These are phyloP conservation scores for Myzus persicae DNA, from an alignment of 1,140 invertebrate genomes.

Conservation along the genomic window DNA sequence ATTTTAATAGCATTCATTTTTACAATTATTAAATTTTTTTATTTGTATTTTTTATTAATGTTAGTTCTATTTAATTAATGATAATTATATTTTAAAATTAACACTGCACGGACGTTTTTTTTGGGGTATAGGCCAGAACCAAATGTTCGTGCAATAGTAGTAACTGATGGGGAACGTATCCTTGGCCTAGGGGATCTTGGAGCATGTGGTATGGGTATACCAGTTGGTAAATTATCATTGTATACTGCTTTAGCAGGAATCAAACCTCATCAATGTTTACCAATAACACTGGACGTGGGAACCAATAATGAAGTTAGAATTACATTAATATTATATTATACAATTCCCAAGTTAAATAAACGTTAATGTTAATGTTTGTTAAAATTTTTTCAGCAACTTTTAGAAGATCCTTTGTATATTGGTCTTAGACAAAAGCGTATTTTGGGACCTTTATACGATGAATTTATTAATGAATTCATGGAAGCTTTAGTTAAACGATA, in stretches of 20 bases:
- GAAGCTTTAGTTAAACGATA: constrained; percentile 90
- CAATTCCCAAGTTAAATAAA: neutral
- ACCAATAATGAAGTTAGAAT: constrained; percentile 81
- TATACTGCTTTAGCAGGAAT: constrained; percentile 94
- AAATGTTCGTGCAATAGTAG: constrained; percentile 90
- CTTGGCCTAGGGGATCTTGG: constrained; percentile 93
- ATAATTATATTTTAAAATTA: neutral
- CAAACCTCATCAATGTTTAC: constrained; percentile 90
- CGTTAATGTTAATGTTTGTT: neutral
- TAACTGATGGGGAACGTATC: constrained; percentile 95
- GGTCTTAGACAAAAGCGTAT: constrained; percentile 87
- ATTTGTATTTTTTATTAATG: neutral
- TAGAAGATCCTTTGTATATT: constrained; percentile 95
- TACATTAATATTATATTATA: neutral
- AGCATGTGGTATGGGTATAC: constrained; percentile 95
- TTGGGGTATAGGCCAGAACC: constrained; percentile 81
- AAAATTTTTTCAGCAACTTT: constrained; percentile 70
- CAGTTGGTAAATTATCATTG: constrained; percentile 90
- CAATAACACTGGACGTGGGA: constrained; percentile 91
- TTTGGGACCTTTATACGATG: constrained; percentile 89
- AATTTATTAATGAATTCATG: constrained; percentile 98
- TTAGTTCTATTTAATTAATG: neutral
- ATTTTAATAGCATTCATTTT: neutral
- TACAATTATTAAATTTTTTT: neutral
- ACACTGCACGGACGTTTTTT: constrained; percentile 52